Evolutionary conservation across 2,888 invertebrate species (phyloP).

Genomic region (Parnassius glacialis): DNA sequence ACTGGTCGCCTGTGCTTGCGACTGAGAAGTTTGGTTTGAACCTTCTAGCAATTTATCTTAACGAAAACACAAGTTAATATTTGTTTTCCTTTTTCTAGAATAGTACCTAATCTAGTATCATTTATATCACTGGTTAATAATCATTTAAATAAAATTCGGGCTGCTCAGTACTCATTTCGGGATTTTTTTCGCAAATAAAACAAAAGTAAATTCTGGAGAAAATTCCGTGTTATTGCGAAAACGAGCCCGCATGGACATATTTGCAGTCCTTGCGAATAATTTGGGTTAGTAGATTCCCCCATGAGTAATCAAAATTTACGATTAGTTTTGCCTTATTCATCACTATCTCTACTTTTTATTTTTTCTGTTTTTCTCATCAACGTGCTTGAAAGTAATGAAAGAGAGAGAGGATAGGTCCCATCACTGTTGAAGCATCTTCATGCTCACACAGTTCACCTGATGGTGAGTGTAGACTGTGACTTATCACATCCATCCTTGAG

Average conservation of each 20-base stretch:
- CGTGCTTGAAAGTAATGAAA: no score
- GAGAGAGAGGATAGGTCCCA: no score
- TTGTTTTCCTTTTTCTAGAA: not conserved
- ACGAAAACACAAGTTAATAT: not conserved
- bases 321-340: not conserved
- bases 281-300: no score
- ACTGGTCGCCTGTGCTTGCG: no score
- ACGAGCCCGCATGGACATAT: conserved; percentile 40
- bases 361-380: no score
- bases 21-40: no score
- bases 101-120: not conserved
- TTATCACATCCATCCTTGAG: no score
- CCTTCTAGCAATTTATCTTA: no score
- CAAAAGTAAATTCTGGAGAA: not conserved
- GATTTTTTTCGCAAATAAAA: conserved; percentile 5
- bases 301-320: not conserved
- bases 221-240: conserved; percentile 42
- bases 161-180: not conserved
- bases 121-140: not conserved
- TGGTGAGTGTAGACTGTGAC: no score
- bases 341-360: not conserved
- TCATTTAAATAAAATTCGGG: conserved; percentile 9
- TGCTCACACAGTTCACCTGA: no score
- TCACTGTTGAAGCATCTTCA: no score
- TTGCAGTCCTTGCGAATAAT: conserved; percentile 28